Evolutionary conservation across 2,797 vertebrate genomes (phyloP), one percentile per base, ranked within the genome.

Genomic region (Pangasius sanitwongsei): DNA sequence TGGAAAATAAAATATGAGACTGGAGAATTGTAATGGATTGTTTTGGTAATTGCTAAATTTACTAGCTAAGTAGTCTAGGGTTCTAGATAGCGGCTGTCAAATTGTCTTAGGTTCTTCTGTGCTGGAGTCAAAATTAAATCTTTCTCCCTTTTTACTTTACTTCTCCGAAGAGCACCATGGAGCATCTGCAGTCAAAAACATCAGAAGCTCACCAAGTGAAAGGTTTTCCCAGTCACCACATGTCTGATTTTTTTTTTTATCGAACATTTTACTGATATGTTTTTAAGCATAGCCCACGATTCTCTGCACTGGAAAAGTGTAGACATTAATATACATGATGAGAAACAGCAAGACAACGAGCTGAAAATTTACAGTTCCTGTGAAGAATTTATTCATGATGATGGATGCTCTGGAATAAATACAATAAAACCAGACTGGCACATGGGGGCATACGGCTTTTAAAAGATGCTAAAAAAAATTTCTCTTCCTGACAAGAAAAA

Each of bases 271-370:
- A 2, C 31, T 61, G 20, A 61, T 37, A 61, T 44, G 9, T 44
- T 57, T 15, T 69, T 55, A 0, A 88, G 15, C 34, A 31, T n/a
- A n/a, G 83, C 53, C 48, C n/a, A 16, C 31, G 81, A 28, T 88
- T 63, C 80, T 85, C 20, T 28, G 57, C 53, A 86, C 1, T 34
- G 61, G 25, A 74, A 77, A 1, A 83, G 75, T 70, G 20, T 59
- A 77, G 37, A 59, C 69, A 53, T 63, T 83, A 88, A 89, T 89
- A 86, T 83, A 67, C 72, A 48, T 80, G 70, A 85, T 48, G 28
- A 59, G 20, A n/a, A 74, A 20, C 77, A 31, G 57, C 12, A 41
- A 86, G 37, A 23, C 59, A 53, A 9, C 23, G 23, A 77, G 57
- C 13, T 44, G 37, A 63, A 86, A 77, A 77, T 86, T 18, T 61